Evolutionary conservation across 1,140 invertebrate species (phyloP).

Genomic region (Chelonus insularis): DNA sequence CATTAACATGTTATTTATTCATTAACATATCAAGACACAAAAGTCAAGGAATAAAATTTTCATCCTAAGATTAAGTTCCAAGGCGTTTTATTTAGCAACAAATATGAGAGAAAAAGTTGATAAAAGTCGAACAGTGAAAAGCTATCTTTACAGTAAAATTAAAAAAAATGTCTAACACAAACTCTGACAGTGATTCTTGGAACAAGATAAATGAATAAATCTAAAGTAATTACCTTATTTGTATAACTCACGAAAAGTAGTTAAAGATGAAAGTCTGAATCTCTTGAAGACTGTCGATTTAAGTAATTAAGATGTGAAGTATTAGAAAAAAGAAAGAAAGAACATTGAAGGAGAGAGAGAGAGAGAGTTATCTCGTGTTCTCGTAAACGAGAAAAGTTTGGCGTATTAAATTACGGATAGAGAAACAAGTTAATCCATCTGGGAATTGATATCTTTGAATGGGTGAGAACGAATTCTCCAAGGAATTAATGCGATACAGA

Average conservation of each 20-base stretch:
- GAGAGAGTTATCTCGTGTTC: not conserved
- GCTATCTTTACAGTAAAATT: too few relatives aligned
- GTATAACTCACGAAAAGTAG: not conserved
- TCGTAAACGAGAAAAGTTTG: constrained; percentile 26
- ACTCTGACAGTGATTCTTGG: too few relatives aligned
- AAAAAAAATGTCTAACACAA: too few relatives aligned
- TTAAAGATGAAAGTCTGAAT: not conserved
- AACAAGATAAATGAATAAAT: too few relatives aligned
- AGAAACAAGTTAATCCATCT: constrained; percentile 29
- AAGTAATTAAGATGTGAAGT: constrained; percentile 1
- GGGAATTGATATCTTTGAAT: constrained; percentile 29
- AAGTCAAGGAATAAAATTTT: too few relatives aligned
- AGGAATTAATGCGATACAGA: constrained; percentile 10
- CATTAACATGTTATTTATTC: too few relatives aligned
- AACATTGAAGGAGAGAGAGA: not conserved
- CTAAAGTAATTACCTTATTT: not conserved
- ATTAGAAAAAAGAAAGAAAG: not conserved
- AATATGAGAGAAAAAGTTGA: too few relatives aligned
- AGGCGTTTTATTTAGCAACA: too few relatives aligned
- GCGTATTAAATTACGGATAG: constrained; percentile 25
- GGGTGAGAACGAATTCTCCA: not conserved
- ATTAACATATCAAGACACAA: too few relatives aligned
- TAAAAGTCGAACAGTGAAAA: too few relatives aligned
- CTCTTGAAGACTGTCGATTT: not conserved
- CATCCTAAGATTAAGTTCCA: too few relatives aligned